These are phyloP conservation scores for Caenorhabditis inopinata DNA, from an alignment of 1,140 invertebrate species.

Conservation along the genomic window DNA sequence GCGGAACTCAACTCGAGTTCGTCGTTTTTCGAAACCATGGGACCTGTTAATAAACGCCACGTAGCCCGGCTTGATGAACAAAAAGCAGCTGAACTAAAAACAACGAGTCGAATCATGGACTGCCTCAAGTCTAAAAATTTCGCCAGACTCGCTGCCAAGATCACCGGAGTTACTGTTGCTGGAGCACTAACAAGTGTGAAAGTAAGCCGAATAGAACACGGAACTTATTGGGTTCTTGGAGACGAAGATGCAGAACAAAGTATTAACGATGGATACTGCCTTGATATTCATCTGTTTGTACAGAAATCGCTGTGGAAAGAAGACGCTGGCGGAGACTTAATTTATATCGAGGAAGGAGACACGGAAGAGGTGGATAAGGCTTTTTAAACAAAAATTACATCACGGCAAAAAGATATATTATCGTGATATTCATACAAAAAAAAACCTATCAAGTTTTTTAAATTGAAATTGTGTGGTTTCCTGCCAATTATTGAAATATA, in stretches of 20 bases:
- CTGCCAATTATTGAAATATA: too few relatives aligned
- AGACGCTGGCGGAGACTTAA: neutral
- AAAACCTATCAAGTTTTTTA: too few relatives aligned
- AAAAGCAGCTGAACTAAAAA: neutral
- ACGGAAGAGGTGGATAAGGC: neutral
- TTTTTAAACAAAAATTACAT: too few relatives aligned
- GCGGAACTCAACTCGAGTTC: neutral
- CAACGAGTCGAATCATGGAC: neutral
- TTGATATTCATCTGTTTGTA: neutral
- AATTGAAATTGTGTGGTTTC: too few relatives aligned
- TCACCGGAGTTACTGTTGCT: neutral
- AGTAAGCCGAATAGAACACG: neutral
- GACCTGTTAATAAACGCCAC: neutral
- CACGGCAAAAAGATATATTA: too few relatives aligned
- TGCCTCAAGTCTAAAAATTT: neutral
- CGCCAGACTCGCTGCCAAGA: neutral
- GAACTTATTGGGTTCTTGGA: constrained; percentile 17
- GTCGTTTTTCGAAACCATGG: neutral
- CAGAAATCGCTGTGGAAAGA: neutral
- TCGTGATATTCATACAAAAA: too few relatives aligned
- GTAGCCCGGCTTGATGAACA: neutral
- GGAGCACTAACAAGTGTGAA: neutral
- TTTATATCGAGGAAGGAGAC: neutral
- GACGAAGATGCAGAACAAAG: constrained; percentile 18
- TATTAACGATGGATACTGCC: neutral